Conservation (phyloP, 2,888 invertebrate genomes). For the Ochropacha duplaris region DNA sequence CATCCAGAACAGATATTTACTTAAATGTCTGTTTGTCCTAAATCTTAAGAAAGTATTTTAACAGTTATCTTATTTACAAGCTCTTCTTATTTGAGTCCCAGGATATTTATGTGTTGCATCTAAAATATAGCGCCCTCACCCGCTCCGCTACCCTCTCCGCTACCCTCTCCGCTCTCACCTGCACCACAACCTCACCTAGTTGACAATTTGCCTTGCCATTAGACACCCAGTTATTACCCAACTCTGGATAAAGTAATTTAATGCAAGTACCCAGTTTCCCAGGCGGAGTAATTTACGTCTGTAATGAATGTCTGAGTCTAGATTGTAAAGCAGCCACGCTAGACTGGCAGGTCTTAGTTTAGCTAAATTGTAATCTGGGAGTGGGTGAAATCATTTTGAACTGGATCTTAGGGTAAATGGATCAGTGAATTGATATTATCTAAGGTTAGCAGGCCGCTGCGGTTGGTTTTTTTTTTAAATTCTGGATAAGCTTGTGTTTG, state of each 20-base stretch:
- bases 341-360: conserved; percentile 6
- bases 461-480: too few relatives aligned
- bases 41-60: too few relatives aligned
- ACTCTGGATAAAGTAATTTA: neutral
- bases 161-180: neutral
- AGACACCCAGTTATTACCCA: neutral
- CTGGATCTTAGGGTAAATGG: neutral
- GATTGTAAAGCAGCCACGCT: neutral
- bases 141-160: neutral
- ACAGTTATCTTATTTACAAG: too few relatives aligned
- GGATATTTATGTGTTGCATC: too few relatives aligned
- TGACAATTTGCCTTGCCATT: neutral
- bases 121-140: neutral
- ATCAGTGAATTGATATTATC: neutral
- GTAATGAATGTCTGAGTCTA: neutral
- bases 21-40: too few relatives aligned
- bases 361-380: neutral
- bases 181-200: neutral
- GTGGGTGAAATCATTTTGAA: neutral
- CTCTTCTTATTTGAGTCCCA: too few relatives aligned
- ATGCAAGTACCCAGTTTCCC: neutral
- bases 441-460: too few relatives aligned
- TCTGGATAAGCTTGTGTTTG: too few relatives aligned
- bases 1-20: too few relatives aligned
- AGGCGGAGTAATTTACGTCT: neutral